Percentiles rank a stretch among this genome's conserved stretches.
phyloP scores from a whole-genome alignment of 2,113 vertebrate species.

The Cnemophilus loriae region DNA sequence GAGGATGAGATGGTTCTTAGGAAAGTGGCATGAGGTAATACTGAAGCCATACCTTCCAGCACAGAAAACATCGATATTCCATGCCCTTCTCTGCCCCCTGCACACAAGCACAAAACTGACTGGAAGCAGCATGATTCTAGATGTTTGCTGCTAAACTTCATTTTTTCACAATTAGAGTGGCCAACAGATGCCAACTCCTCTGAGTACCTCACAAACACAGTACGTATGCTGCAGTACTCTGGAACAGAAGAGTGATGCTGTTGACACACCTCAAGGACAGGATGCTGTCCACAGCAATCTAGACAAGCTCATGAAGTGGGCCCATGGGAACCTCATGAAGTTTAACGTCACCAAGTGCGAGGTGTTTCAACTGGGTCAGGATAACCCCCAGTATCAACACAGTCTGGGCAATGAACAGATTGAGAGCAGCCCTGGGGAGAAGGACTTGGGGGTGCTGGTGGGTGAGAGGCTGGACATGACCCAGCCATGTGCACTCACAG shows the following conservation, averaged over 20 bases:
- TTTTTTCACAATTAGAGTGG: neutral
- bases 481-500: neutral
- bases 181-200: neutral
- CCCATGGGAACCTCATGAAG: accelerated
- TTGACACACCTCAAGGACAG: neutral
- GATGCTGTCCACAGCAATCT: neutral
- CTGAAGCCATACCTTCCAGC: neutral
- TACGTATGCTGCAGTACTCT: accelerated
- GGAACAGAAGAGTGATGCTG: neutral
- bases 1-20: neutral
- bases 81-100: neutral
- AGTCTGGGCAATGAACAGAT: neutral
- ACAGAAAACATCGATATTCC: accelerated
- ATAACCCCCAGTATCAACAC: accelerated
- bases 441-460: neutral
- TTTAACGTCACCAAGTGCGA: neutral
- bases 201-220: accelerated
- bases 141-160: neutral
- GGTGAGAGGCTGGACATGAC: neutral
- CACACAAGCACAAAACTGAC: neutral
- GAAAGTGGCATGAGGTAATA: neutral
- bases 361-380: accelerated
- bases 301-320: neutral
- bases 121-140: accelerated
- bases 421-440: accelerated